Base-by-base conservation (phyloP, 2,888 invertebrate genomes). In the Sesia apiformis region DNA sequence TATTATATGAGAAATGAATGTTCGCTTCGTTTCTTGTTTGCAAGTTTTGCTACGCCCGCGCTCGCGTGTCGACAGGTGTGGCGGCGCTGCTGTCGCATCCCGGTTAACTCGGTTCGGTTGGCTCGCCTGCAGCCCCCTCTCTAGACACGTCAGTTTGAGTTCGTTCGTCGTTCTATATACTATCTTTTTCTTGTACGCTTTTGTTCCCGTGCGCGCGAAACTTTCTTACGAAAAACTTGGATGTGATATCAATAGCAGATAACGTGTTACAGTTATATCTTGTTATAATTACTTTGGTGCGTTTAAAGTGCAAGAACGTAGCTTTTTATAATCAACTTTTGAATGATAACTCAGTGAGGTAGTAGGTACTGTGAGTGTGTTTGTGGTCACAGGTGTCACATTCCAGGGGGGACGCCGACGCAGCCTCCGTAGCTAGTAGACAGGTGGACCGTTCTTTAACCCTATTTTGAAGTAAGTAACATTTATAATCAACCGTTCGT, bases 371-470 rank as follows among this genome's bases (percentile, higher is more conserved):
- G 82, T 84, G 84, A 71, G 68, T 73, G 79, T 75, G 78, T 55
- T 65, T 66, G 70, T 84, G 82, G 74, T 78, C 78, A 75, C 78
- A 86, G 86, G 87, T 87, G 86, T 83, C 74, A 75, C 84, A 88
- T 87, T 86, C 87, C 85, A 69, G 68, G 65, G 70, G 73, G 78
- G 78, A 82, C 83, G 81, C 78, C 77, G 78, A 72, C 78, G 70
- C 81, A 84, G 83, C 78, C 81, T 84, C 82, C 76, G 76, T 69
- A 69, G 66, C 74, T 67, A 67, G 68, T 68, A 68, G 72, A 74
- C 85, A 86, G 84, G 85, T 87, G 84, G 71, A 78, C 72, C 67
- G 69, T 46, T 50, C 40, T 52, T 6, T 52, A 52, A 4, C 8
- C 46, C 23, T 46, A 46, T 23, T 46, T 4, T 46, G 23, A 8